These are phyloP conservation scores for Isaurus tuberculatus DNA, from an alignment of 92 coral and sea anemone species.

Conservation along the genomic window DNA sequence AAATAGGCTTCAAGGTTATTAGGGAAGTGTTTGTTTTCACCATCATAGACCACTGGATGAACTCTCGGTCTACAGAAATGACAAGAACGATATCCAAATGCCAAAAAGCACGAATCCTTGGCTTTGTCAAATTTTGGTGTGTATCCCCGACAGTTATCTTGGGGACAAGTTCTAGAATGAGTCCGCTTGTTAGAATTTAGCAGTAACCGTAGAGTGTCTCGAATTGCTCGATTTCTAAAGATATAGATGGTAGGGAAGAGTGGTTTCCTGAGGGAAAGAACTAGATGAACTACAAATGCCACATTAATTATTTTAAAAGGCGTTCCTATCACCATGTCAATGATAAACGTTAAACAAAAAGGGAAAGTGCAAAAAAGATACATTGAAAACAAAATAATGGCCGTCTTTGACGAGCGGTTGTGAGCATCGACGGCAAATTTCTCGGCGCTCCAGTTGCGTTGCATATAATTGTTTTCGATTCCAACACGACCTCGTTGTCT, in stretches of 20 bases:
- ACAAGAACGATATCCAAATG: conserved; percentile 56
- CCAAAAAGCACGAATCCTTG: conserved; percentile 56
- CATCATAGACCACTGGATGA: conserved; percentile 82
- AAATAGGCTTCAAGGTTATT: conserved; percentile 77
- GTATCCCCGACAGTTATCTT: conserved; percentile 50
- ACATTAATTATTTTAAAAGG: conserved; percentile 49
- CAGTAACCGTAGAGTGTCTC: conserved; percentile 73
- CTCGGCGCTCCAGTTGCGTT: conserved; percentile 88
- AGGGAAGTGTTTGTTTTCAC: conserved; percentile 85
- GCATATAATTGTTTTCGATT: conserved; percentile 80
- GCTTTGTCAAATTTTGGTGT: conserved; percentile 41
- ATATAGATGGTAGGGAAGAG: conserved; percentile 88
- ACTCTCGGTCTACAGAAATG: conserved; percentile 70
- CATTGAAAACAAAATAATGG: conserved; percentile 79
- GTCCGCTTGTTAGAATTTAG: conserved; percentile 35
- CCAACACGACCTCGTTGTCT: conserved; percentile 78
- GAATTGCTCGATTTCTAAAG: conserved; percentile 82
- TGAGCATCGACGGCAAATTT: conserved; percentile 86
- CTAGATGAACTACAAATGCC: conserved; percentile 67
- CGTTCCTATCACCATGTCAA: conserved; percentile 57
- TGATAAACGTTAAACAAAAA: conserved; percentile 53
- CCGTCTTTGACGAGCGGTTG: conserved; percentile 88
- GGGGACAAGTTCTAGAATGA: conserved; percentile 3
- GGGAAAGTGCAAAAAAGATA: conserved; percentile 75
- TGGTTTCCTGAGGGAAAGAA: conserved; percentile 77